Percentiles rank a stretch among this genome's conserved stretches.
Evolutionary conservation across 2,797 vertebrate species (phyloP).

Genomic region (Chaunax sp.): DNA sequence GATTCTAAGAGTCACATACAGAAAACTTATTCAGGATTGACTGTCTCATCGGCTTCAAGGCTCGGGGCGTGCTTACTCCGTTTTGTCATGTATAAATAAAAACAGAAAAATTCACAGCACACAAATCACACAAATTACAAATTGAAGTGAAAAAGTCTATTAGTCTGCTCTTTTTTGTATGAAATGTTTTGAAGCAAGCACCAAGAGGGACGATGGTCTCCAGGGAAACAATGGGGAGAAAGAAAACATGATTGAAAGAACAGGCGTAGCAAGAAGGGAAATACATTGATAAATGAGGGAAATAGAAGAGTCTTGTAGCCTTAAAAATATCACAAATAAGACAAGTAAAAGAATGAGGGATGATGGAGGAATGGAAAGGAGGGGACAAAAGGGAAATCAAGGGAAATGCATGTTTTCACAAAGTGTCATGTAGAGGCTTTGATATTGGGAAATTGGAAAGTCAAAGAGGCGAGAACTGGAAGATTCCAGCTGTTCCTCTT

Average conservation of each 20-base stretch:
- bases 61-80: not conserved
- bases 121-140: not conserved
- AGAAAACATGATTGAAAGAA: not conserved
- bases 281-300: not conserved
- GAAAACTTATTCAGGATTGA: not conserved
- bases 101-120: not conserved
- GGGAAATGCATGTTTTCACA: slow-evolving; percentile 38
- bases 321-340: slow-evolving; percentile 6
- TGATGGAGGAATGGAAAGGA: slow-evolving; percentile 7
- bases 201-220: slow-evolving; percentile 1
- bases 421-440: slow-evolving; percentile 62
- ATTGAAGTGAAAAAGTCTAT: not conserved
- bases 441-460: slow-evolving; percentile 62
- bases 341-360: not conserved
- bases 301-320: slow-evolving; percentile 6
- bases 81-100: not conserved
- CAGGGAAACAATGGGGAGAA: not conserved
- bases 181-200: not conserved
- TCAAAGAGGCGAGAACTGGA: slow-evolving; percentile 44
- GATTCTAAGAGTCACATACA: not conserved
- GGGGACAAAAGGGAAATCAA: slow-evolving; percentile 24
- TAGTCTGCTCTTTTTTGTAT: not conserved
- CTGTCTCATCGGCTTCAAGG: not conserved
- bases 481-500: slow-evolving; percentile 72
- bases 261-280: not conserved